Evolutionary conservation across 2,888 invertebrate species (phyloP).

Genomic region (Labia minor): DNA sequence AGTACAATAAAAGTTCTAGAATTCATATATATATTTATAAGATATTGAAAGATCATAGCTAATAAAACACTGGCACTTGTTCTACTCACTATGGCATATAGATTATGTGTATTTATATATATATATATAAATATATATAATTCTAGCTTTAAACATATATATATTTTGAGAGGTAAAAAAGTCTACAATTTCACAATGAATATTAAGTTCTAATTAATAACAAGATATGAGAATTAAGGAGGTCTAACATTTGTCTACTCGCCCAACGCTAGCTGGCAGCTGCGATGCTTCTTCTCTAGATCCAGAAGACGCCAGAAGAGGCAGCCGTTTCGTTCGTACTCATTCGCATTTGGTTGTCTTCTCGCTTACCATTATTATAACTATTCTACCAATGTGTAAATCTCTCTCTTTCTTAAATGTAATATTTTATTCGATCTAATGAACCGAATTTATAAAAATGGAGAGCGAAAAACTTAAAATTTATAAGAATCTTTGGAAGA

Average conservation of each 20-base stretch:
- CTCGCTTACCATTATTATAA: not conserved
- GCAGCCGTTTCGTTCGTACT: not conserved
- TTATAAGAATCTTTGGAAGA: too few relatives aligned
- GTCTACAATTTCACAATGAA: not conserved
- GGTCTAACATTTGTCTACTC: slow-evolving; percentile 26
- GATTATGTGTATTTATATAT: too few relatives aligned
- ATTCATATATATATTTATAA: not conserved
- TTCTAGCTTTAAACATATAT: not conserved
- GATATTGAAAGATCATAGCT: not conserved
- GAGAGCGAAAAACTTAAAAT: too few relatives aligned
- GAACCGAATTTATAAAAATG: too few relatives aligned
- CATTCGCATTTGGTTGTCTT: not conserved
- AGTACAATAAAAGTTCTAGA: not conserved
- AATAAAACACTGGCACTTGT: not conserved
- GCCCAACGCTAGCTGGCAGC: slow-evolving; percentile 26
- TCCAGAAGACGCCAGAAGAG: not conserved
- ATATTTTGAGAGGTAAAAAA: not conserved
- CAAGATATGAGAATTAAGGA: slow-evolving; percentile 22
- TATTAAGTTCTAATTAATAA: slow-evolving; percentile 19
- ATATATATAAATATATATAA: too few relatives aligned
- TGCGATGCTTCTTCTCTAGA: slow-evolving; percentile 21
- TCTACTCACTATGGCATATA: not conserved
- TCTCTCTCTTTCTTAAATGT: not conserved
- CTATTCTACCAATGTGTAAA: not conserved
- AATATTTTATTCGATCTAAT: not conserved